Conservation (phyloP, 2,888 invertebrate species). For the Volucella zonaria region DNA sequence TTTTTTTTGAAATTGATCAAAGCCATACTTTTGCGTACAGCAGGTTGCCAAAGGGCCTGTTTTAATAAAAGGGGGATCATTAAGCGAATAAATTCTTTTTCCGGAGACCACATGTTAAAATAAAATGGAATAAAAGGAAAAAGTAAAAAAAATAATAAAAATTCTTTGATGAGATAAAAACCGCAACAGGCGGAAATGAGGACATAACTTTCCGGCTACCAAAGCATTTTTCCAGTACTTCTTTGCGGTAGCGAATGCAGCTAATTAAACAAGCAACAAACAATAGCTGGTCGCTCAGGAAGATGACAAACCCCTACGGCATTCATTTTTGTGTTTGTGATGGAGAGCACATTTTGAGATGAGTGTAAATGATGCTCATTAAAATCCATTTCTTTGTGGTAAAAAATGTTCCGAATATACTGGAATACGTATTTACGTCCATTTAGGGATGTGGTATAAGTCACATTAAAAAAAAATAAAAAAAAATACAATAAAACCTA, state of each 20-base stretch:
- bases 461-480: too few relatives aligned
- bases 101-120: constrained; percentile 51
- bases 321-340: background rate
- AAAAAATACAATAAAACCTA: too few relatives aligned
- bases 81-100: constrained; percentile 37
- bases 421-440: too few relatives aligned
- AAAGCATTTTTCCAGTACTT: constrained; percentile 24
- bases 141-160: constrained; percentile 5
- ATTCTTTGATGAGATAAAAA: constrained; percentile 42
- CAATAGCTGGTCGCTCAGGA: background rate
- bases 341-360: background rate
- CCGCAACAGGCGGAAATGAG: constrained; percentile 34
- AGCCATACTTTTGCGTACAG: constrained; percentile 38
- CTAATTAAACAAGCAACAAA: constrained; percentile 40
- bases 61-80: constrained; percentile 55
- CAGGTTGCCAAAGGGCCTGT: constrained; percentile 40
- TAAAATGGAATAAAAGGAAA: background rate
- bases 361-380: constrained; percentile 8
- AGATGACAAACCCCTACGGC: constrained; percentile 14
- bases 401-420: too few relatives aligned
- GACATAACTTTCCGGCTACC: constrained; percentile 36
- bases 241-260: constrained; percentile 28
- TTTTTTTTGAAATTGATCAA: constrained; percentile 36
- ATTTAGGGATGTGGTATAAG: too few relatives aligned
- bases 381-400: background rate